Evolutionary conservation across 37 sponge, comb jelly and placozoan genomes (phyloP).

Genomic region (Spongia lamella): DNA sequence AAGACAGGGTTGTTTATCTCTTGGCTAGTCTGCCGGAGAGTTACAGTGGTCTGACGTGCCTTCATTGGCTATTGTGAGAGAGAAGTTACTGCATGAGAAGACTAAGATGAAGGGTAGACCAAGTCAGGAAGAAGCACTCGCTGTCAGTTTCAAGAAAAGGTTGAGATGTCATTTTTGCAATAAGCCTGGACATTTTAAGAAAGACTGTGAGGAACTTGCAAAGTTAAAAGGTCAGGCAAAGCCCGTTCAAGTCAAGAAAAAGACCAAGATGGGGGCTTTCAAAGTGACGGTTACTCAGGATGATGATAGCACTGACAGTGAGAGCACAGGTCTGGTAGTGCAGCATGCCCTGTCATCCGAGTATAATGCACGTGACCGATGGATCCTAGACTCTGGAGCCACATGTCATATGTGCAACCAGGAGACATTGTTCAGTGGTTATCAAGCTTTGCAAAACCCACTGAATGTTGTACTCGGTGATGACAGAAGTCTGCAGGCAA

Average conservation of each 20-base stretch:
- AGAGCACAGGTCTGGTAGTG: constrained; percentile 26
- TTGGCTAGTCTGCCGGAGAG: constrained; percentile 54
- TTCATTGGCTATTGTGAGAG: constrained; percentile 18
- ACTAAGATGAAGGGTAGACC: constrained; percentile 6
- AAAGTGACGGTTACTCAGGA: constrained; percentile 33
- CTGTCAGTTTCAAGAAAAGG: constrained; percentile 16
- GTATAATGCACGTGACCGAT: too few species aligned
- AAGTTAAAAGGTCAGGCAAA: not conserved
- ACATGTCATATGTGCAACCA: too few species aligned
- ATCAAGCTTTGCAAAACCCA: too few species aligned
- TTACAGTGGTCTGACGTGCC: constrained; percentile 41
- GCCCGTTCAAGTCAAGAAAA: constrained; percentile 14
- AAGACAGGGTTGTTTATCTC: constrained; percentile 56
- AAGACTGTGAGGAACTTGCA: constrained; percentile 32
- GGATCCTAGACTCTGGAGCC: too few species aligned
- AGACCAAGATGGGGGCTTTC: constrained; percentile 29
- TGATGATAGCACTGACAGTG: constrained; percentile 24
- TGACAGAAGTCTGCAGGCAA: too few species aligned
- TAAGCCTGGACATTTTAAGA: constrained; percentile 25
- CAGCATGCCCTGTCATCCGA: too few species aligned
- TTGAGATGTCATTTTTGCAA: constrained; percentile 28
- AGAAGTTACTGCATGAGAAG: constrained; percentile 53
- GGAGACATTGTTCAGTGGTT: too few species aligned
- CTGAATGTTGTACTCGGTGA: too few species aligned
- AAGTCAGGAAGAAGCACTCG: constrained; percentile 16